Evolutionary conservation across 2,888 invertebrate genomes (phyloP).

Genomic region (Trypoxylon attenuatum): DNA sequence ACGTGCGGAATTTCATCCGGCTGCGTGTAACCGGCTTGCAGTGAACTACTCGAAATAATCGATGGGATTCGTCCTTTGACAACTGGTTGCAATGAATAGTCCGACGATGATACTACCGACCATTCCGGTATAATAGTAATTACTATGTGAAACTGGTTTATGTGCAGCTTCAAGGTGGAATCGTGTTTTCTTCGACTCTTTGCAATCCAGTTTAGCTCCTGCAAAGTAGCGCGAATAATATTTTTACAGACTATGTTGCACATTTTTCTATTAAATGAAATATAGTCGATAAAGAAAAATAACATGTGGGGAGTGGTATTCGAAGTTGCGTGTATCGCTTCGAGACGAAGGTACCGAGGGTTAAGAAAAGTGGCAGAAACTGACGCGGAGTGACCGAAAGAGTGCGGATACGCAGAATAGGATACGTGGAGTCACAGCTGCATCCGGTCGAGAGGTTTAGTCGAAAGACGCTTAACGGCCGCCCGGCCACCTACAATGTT

Average conservation of each 20-base stretch:
- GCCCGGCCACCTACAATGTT: slow-evolving; percentile 13
- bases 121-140: too few species aligned
- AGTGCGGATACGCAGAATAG: too few species aligned
- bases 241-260: not conserved
- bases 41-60: slow-evolving; percentile 25
- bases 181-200: slow-evolving; percentile 4
- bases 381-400: too few species aligned
- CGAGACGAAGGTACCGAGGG: too few species aligned
- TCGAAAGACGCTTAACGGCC: not conserved
- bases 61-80: slow-evolving; percentile 18
- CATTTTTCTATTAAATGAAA: not conserved
- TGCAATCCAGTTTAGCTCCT: not conserved
- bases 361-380: not conserved
- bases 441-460: slow-evolving; percentile 17
- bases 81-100: not conserved
- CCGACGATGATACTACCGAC: too few species aligned
- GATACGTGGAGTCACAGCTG: slow-evolving; percentile 17
- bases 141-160: too few species aligned
- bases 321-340: too few species aligned
- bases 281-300: not conserved
- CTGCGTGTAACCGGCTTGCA: slow-evolving; percentile 15
- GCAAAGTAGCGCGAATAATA: not conserved
- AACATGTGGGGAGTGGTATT: not conserved
- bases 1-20: slow-evolving; percentile 47
- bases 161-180: too few species aligned